A percentile compares a stretch with the other conserved stretches of the same genome.
phyloP scores from a whole-genome alignment of 2,113 vertebrate genomes.

The Corythaeola cristata region DNA sequence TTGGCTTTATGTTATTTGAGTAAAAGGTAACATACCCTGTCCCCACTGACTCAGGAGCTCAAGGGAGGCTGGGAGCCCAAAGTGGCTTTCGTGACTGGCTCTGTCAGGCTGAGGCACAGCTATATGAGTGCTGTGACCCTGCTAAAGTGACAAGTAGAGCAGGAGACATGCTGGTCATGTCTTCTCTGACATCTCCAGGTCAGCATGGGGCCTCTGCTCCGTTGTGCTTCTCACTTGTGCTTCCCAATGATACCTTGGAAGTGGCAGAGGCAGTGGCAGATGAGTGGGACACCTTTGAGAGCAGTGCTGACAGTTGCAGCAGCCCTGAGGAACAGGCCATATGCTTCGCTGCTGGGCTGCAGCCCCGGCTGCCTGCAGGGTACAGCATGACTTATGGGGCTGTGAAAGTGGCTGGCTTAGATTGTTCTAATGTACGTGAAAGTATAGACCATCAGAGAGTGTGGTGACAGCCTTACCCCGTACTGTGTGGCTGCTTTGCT shows the following conservation, averaged over 20 bases:
- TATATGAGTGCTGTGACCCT: background rate
- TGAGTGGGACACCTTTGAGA: background rate
- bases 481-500: background rate
- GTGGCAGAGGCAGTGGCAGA: background rate
- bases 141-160: background rate
- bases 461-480: background rate
- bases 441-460: background rate
- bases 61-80: background rate
- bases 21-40: background rate
- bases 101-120: background rate
- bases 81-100: background rate
- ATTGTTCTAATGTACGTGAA: fast-evolving
- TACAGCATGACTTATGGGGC: fast-evolving
- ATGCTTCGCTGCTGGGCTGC: background rate
- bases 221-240: background rate
- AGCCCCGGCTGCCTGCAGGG: background rate
- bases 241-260: background rate
- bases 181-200: background rate
- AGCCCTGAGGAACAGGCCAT: background rate
- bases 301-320: background rate
- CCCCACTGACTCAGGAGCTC: background rate
- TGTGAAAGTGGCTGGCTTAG: background rate
- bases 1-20: background rate
- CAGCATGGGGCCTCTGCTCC: background rate
- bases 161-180: fast-evolving